Percentiles rank a stretch among this genome's conserved stretches.
Conservation (phyloP, 2,797 vertebrate genomes). For the Dendrocincla fuliginosa region DNA sequence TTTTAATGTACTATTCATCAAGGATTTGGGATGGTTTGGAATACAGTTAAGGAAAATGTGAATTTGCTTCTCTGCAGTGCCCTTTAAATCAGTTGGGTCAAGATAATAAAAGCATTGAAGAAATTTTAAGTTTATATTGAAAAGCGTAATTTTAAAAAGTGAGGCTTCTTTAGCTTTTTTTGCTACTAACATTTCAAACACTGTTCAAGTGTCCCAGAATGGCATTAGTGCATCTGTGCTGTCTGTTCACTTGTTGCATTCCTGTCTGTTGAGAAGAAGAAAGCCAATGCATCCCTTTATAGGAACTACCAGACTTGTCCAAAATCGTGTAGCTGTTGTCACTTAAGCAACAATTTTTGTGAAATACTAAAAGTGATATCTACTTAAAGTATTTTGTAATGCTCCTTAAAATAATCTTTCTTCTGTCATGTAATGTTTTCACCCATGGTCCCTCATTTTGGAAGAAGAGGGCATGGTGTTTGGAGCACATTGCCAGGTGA, state of each 20-base stretch:
- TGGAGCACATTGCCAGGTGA: background rate
- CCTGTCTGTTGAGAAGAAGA: background rate
- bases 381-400: background rate
- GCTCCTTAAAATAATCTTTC: background rate
- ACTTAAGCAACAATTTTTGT: background rate
- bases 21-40: background rate
- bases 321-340: background rate
- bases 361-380: background rate
- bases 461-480: background rate
- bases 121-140: background rate
- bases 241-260: background rate
- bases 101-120: background rate
- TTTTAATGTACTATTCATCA: background rate
- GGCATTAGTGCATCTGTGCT: background rate
- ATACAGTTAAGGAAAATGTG: background rate
- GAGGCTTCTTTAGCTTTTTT: background rate
- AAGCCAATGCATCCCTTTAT: background rate
- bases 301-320: background rate
- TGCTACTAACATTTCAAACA: background rate
- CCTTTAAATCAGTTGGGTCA: background rate
- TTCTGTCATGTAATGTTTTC: background rate
- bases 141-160: background rate
- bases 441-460: accelerated
- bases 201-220: background rate
- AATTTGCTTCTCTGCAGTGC: background rate